These are phyloP conservation scores for Colletes latitarsis DNA, from an alignment of 1,140 invertebrate species.

Conservation along the genomic window DNA sequence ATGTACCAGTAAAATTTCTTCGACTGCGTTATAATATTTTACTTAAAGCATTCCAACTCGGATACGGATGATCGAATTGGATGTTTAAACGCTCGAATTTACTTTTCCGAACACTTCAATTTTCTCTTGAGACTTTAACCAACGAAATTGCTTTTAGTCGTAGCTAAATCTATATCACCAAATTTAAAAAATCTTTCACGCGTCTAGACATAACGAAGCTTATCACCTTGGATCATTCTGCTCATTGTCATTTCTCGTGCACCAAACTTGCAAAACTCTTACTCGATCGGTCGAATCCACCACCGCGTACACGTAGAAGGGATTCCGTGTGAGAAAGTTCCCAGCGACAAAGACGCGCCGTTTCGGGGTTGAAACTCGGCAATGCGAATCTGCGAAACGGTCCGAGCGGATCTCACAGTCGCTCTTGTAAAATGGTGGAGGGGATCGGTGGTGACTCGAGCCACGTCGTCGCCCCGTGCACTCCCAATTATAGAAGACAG, in stretches of 20 bases:
- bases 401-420: constrained; percentile 15
- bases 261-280: constrained; percentile 1
- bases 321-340: constrained; percentile 2
- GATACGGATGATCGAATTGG: neutral
- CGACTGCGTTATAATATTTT: too few relatives aligned
- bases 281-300: constrained; percentile 5
- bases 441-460: constrained; percentile 60
- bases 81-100: neutral
- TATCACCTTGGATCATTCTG: constrained; percentile 5
- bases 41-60: too few relatives aligned
- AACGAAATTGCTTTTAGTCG: too few relatives aligned
- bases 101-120: neutral
- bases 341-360: constrained; percentile 49
- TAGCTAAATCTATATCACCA: too few relatives aligned
- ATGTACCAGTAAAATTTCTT: too few relatives aligned
- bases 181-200: neutral
- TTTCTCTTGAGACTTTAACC: neutral
- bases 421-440: constrained; percentile 44
- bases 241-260: neutral
- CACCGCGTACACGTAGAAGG: constrained; percentile 2
- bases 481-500: constrained; percentile 56
- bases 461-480: constrained; percentile 55
- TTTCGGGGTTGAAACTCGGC: constrained; percentile 64
- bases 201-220: neutral
- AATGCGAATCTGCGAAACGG: constrained; percentile 66